Evolutionary conservation across 1,140 invertebrate species (phyloP).

Genomic region (Leptestheria dahalacensis): DNA sequence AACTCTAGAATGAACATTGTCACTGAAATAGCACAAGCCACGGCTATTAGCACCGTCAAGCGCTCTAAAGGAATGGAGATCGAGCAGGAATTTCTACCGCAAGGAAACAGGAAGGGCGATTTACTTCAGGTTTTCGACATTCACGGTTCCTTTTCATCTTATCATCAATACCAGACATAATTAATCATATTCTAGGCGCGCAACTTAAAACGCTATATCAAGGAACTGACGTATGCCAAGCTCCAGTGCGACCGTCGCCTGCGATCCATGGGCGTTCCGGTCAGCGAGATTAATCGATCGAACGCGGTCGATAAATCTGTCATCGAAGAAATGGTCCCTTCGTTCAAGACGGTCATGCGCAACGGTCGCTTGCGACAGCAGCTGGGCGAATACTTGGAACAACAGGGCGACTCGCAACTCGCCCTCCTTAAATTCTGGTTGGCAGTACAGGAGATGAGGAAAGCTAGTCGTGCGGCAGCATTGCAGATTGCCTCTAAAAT

Average conservation of each 20-base stretch:
- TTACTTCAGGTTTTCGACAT: slow-evolving; percentile 30
- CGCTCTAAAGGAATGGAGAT: slow-evolving; percentile 61
- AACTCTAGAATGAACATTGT: slow-evolving; percentile 61
- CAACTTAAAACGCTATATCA: slow-evolving; percentile 39
- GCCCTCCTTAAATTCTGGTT: slow-evolving; percentile 69
- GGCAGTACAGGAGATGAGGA: slow-evolving; percentile 68
- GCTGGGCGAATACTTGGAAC: slow-evolving; percentile 63
- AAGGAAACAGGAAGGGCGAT: slow-evolving; percentile 32
- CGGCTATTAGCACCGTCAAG: slow-evolving; percentile 75
- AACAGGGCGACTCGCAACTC: slow-evolving; percentile 45
- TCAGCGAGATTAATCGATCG: slow-evolving; percentile 14
- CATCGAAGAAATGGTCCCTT: slow-evolving; percentile 24
- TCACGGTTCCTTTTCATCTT: neutral
- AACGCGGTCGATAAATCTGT: neutral
- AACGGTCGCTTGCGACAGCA: slow-evolving; percentile 37
- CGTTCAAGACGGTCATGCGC: slow-evolving; percentile 31
- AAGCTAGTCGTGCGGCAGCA: slow-evolving; percentile 51
- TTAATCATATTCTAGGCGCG: slow-evolving; percentile 24
- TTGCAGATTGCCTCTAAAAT: slow-evolving; percentile 80
- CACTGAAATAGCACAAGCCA: slow-evolving; percentile 83
- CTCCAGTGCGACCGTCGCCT: slow-evolving; percentile 64
- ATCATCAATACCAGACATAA: neutral
- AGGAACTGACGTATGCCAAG: slow-evolving; percentile 58
- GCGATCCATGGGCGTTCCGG: slow-evolving; percentile 40
- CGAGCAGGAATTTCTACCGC: slow-evolving; percentile 35